Evolutionary conservation across 2,113 vertebrate genomes (phyloP).

Genomic region (Menidia beryllina): DNA sequence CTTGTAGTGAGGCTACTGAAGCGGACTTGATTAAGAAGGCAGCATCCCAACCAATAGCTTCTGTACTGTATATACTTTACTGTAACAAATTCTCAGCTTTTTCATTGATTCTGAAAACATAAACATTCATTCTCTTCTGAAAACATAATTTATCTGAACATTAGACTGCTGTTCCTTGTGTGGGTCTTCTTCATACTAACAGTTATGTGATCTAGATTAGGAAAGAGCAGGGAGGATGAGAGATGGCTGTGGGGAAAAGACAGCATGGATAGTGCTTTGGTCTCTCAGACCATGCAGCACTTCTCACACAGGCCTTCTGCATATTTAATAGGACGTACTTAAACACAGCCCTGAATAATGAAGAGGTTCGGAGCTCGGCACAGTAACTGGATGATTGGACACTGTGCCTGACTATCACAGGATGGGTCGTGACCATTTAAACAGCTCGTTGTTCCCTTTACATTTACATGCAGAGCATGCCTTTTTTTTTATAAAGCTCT

Average conservation of each 20-base stretch:
- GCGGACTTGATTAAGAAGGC: neutral
- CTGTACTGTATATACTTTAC: too few species aligned
- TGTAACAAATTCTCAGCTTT: too few species aligned
- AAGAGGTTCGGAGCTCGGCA: constrained; percentile 35
- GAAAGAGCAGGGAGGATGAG: neutral
- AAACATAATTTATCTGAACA: too few species aligned
- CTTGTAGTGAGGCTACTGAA: neutral
- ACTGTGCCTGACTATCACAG: constrained; percentile 45
- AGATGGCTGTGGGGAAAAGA: neutral
- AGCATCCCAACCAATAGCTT: neutral
- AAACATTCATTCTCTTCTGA: too few species aligned
- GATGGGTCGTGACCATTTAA: constrained; percentile 16
- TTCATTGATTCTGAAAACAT: too few species aligned
- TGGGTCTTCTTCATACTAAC: constrained; percentile 19
- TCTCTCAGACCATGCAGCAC: constrained; percentile 56
- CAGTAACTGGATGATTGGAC: constrained; percentile 23
- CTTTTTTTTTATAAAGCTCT: too few species aligned
- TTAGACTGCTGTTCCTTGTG: constrained; percentile 4
- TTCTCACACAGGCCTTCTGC: constrained; percentile 59
- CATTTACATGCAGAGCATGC: neutral
- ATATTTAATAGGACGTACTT: constrained; percentile 77
- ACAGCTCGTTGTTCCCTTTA: constrained; percentile 4
- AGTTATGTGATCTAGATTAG: constrained; percentile 19
- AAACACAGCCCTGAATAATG: constrained; percentile 75
- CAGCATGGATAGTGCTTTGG: constrained; percentile 5